phyloP scores from a whole-genome alignment of 1,140 invertebrate species.

The Diprion similis region DNA sequence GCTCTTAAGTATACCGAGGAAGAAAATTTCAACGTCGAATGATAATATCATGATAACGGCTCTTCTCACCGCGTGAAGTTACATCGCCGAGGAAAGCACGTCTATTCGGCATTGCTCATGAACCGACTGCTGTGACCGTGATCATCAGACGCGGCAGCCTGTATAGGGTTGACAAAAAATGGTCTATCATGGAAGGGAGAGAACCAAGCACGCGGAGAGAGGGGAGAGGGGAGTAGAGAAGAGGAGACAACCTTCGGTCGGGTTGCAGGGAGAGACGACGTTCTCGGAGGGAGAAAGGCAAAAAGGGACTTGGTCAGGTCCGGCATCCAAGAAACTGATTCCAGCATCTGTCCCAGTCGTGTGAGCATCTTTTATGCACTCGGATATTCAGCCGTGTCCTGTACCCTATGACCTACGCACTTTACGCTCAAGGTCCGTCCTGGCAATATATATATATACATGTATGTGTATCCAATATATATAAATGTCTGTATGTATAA shows the following conservation, averaged over 20 bases:
- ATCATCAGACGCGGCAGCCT: too few relatives aligned
- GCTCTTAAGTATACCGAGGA: too few relatives aligned
- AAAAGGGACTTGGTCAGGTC: conserved; percentile 1
- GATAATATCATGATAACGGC: too few relatives aligned
- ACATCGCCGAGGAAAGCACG: too few relatives aligned
- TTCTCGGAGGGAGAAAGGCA: conserved; percentile 6
- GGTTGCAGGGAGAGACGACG: neutral
- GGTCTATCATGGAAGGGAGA: neutral
- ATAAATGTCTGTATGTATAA: too few relatives aligned
- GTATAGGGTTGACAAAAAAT: neutral
- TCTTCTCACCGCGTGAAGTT: too few relatives aligned
- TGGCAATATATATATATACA: too few relatives aligned
- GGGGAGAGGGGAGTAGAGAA: neutral
- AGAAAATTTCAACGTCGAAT: too few relatives aligned
- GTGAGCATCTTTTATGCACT: conserved; percentile 3
- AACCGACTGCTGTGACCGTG: too few relatives aligned
- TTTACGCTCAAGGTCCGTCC: neutral
- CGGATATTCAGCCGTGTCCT: neutral
- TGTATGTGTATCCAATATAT: too few relatives aligned
- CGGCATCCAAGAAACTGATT: conserved; percentile 5
- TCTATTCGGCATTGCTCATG: too few relatives aligned
- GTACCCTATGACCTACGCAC: conserved; percentile 4
- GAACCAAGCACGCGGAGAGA: neutral
- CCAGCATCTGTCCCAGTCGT: neutral
- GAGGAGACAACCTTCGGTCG: conserved; percentile 1